Conservation (phyloP, 2,797 vertebrate genomes). For the Falco berigora region DNA sequence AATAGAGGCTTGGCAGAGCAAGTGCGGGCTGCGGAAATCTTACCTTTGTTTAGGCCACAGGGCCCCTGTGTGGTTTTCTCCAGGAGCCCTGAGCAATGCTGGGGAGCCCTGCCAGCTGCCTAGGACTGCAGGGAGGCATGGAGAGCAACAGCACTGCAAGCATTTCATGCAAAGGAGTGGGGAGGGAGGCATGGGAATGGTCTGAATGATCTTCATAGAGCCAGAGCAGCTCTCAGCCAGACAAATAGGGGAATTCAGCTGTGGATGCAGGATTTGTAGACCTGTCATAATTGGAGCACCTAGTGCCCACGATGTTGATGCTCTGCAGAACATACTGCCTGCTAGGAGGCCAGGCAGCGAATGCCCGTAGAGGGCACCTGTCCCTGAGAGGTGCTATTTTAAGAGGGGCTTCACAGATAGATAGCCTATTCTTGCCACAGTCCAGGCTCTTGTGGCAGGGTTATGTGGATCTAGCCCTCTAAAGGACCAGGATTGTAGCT, state of each 20-base stretch:
- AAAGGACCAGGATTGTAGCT: not conserved
- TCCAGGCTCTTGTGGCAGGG: not conserved
- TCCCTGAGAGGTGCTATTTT: not conserved
- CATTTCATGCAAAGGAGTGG: not conserved
- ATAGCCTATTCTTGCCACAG: not conserved
- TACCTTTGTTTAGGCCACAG: not conserved
- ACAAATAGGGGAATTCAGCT: not conserved
- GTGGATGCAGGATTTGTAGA: not conserved
- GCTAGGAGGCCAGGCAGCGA: not conserved
- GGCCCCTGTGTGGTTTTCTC: not conserved
- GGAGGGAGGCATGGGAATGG: not conserved
- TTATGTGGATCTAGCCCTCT: not conserved
- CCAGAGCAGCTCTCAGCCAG: not conserved
- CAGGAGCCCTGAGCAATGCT: not conserved
- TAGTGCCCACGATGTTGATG: not conserved
- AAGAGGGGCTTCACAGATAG: not conserved
- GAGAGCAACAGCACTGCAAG: not conserved
- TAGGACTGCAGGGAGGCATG: accelerated
- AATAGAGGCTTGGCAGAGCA: not conserved
- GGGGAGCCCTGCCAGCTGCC: not conserved
- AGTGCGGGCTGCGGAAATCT: not conserved
- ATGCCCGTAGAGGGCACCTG: not conserved
- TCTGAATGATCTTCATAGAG: not conserved
- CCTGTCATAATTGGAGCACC: not conserved
- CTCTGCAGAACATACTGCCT: not conserved